Base-by-base conservation (phyloP, 2,888 invertebrate species). In the Morpho deidamia region DNA sequence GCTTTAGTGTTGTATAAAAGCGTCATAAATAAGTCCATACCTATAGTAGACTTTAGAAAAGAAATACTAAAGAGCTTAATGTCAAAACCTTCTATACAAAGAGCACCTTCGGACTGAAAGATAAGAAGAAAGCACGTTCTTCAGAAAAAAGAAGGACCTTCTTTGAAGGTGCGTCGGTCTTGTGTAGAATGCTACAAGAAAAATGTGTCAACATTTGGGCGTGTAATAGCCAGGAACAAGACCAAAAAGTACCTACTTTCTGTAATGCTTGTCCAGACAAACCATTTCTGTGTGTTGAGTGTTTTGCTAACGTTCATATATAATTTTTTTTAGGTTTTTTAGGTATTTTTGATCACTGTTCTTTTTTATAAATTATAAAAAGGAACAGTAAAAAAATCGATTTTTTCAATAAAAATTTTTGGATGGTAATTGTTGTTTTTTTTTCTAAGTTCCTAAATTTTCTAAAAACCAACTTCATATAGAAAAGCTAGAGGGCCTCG, bases 131-230 rank as follows among this genome's bases (percentile, higher is more conserved):
- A 57, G 42, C 59, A 58, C 49, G 53, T 34, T 11, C 51, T 62
- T 44, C 47, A 46, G 47, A 59, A 59, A 58, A 60, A 60, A 54
- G 58, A 32, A 47, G 60, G 58, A 52, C 55, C 58, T 55, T 58
- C 60, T 51, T 44, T 46, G 51, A 62, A 59, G 56, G 58, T 61
- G 53, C 63, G 56, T 58, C 57, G 60, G 39, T 44, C 40, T 43
- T 67, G 63, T 60, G 54, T 52, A 56, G 45, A 53, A 58, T 63
- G 64, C 51, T 62, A 62, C 51, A 63, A 61, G 43, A 59, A 60
- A 37, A 64, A 60, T 59, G 65, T 64, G 51, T 40, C 54, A 60
- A 14, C 14, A 14, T 14, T 14, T 14, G 14, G 14, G 14, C 14
- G 14, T 14, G 14, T 14, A 14, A 14, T 14, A 14, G 14, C 14